Evolutionary conservation across 2,888 invertebrate genomes (phyloP), one percentile per base, ranked within the genome.

Genomic region (Drosophila sordidula): DNA sequence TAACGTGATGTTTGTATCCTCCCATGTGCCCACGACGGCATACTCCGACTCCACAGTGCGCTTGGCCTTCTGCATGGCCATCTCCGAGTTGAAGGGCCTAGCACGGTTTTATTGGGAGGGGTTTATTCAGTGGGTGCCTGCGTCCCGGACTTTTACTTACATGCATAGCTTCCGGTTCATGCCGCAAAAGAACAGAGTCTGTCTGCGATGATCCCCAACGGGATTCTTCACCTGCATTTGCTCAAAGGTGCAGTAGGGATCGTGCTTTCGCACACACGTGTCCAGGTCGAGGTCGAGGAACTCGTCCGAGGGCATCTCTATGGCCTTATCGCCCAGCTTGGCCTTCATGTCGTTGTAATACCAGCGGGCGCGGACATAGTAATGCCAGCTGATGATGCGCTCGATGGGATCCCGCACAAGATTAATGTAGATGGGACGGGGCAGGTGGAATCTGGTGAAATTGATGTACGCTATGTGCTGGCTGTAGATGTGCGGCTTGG

Each of bases 381-480:
- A 97, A 91, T 97, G 97, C 97, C 97, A 97, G 6, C 97, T 97
- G 85, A 97, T 97, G 6, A 97, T 95, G 26, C 98, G 94, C 91
- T 98, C 98, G 34, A 98, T 95, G 0, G 98, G 98, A 92, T 98
- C 97, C 12, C 98, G 94, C 1, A 98, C 96, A 76, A 98, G 93
- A 93, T 98, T 98, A 78, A 98, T 95, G 92, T 97, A 98, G 86
- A 97, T 97, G 1, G 97, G 97, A 85, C 95, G 94, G 0, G 96
- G 96, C 80, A 95, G 93, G 52, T 95, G 95, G 90, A 94, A 96
- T 80, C 95, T 95, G 18, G 97, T 96, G 83, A 98, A 97, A 91
- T 98, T 97, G 11, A 97, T 95, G 91, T 96, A 97, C 90, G 97
- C 97, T 57, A 98, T 95, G 89, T 98, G 98, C 90, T 97, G 97